phyloP scores from a whole-genome alignment of 2,888 invertebrate genomes.

The Odontothrips loti region DNA sequence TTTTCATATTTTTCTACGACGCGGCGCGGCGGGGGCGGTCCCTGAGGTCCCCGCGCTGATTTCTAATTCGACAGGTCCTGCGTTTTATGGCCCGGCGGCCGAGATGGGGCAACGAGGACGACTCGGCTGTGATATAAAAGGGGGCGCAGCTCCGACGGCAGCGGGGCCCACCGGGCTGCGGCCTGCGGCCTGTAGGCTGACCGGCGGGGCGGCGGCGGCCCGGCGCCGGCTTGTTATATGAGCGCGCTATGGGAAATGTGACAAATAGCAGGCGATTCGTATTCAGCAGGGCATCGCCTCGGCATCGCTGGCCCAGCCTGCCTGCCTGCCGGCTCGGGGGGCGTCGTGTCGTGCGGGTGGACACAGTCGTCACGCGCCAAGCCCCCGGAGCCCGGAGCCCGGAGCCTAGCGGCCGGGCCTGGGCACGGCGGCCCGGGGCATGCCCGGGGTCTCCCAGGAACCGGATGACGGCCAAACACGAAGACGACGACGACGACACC shows the following conservation, averaged over 20 bases:
- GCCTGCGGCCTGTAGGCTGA: no score
- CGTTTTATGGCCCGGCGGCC: not conserved
- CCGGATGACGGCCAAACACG: constrained; percentile 12
- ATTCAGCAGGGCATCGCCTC: not conserved
- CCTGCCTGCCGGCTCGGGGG: no score
- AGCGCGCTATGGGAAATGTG: constrained; percentile 11
- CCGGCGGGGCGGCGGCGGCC: not conserved
- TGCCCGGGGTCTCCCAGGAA: constrained; percentile 2
- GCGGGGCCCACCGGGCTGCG: no score
- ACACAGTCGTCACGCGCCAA: not conserved
- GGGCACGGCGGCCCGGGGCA: not conserved
- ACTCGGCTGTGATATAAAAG: not conserved
- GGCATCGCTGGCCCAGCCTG: no score
- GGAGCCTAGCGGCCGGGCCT: not conserved
- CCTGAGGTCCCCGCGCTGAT: not conserved
- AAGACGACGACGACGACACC: constrained; percentile 4
- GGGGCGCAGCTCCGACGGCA: not conserved
- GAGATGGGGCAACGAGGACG: not conserved
- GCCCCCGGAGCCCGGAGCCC: not conserved
- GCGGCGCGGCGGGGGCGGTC: not conserved
- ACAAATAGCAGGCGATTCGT: constrained; percentile 23
- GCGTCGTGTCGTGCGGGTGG: not conserved
- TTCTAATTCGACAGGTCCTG: not conserved
- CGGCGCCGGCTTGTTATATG: not conserved
- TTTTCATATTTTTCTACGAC: no score